These are phyloP conservation scores for Chironomus tentans DNA, from an alignment of 2,888 invertebrate species.

Conservation along the genomic window DNA sequence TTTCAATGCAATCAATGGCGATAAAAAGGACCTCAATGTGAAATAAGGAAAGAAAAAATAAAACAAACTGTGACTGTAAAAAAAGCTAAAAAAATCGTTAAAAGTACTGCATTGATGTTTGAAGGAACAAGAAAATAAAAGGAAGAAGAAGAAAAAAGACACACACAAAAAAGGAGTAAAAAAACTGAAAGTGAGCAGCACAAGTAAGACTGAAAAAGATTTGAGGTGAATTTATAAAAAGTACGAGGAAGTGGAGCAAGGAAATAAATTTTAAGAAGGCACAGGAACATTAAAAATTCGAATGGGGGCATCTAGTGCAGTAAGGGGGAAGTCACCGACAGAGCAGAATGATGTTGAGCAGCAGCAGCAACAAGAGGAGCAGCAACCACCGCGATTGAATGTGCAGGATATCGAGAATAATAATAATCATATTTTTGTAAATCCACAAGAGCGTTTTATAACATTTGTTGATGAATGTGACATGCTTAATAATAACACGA, in stretches of 20 bases:
- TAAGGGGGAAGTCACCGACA: background rate
- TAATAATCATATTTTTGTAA: slow-evolving; percentile 31
- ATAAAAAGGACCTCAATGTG: background rate
- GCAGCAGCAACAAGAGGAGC: background rate
- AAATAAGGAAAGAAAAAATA: background rate
- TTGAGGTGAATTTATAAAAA: background rate
- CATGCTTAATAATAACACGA: slow-evolving; percentile 11
- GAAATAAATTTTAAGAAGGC: too few relatives aligned
- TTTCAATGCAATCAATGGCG: background rate
- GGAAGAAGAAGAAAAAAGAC: background rate
- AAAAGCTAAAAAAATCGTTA: slow-evolving; percentile 15
- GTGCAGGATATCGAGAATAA: slow-evolving; percentile 26
- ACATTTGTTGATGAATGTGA: slow-evolving; percentile 8
- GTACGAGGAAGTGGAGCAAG: too few relatives aligned
- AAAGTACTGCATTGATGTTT: slow-evolving; percentile 25
- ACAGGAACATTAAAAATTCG: background rate
- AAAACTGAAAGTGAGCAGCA: background rate
- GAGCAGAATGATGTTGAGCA: background rate
- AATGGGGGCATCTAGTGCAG: background rate
- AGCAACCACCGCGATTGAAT: background rate
- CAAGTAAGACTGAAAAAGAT: background rate
- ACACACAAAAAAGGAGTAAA: background rate
- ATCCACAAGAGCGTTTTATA: slow-evolving; percentile 28
- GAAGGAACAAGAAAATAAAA: background rate
- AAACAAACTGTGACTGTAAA: background rate